Percentiles rank a stretch among this genome's conserved stretches.
These are phyloP conservation scores for Umimayanthus kanabou DNA, from an alignment of 92 coral and sea anemone genomes.

Conservation along the genomic window DNA sequence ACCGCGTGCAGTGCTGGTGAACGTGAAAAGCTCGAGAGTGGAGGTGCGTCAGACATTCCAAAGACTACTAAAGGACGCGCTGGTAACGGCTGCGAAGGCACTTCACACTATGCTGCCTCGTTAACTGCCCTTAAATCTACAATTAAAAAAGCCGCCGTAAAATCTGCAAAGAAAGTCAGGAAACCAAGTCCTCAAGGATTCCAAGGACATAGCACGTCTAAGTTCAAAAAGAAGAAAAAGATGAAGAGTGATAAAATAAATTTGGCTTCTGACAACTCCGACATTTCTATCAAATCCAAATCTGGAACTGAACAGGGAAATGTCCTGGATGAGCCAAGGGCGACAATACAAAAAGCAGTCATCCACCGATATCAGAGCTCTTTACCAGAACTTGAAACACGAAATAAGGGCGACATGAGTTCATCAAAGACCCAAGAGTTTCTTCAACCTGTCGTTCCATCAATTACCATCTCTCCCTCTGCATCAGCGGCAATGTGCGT, in stretches of 20 bases:
- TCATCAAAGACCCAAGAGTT: neutral
- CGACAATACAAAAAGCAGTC: neutral
- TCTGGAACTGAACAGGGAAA: neutral
- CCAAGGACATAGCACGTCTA: neutral
- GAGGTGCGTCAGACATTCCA: neutral
- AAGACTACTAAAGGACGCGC: neutral
- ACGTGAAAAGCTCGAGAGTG: neutral
- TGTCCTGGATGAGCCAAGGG: neutral
- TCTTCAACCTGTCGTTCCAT: neutral
- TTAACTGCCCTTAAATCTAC: too few species aligned
- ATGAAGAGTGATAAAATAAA: neutral
- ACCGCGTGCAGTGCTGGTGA: neutral
- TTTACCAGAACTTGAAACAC: neutral
- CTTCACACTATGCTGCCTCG: neutral
- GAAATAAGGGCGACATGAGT: neutral
- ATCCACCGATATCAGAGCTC: neutral
- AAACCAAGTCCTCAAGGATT: neutral
- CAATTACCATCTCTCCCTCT: constrained; percentile 12
- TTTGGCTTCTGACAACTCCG: neutral
- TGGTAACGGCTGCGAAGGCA: neutral
- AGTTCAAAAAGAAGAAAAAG: constrained; percentile 5
- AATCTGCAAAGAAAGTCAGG: neutral
- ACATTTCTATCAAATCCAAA: neutral
- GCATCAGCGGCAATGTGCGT: neutral
- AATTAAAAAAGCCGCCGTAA: neutral